Evolutionary conservation across 2,888 invertebrate genomes (phyloP), one percentile per base, ranked within the genome.

Genomic region (Acleris sparsana): DNA sequence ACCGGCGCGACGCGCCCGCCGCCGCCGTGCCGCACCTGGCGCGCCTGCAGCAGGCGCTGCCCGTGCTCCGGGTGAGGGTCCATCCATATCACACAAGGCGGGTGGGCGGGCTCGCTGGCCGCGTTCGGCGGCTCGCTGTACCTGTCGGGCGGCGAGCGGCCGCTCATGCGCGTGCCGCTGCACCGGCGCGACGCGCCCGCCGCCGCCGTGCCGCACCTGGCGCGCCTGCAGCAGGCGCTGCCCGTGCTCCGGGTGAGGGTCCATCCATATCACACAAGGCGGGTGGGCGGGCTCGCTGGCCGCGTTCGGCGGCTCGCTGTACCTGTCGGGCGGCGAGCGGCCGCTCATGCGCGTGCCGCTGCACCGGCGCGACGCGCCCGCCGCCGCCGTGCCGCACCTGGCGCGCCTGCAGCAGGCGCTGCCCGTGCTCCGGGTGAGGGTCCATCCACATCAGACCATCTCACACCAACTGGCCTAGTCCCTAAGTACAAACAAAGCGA

Each of bases 101-200:
- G 93, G 69, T 79, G 93, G 80, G 94, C 93, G 48, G 87, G 93
- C 52, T 87, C 94, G 72, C 89, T 97, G 75, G 93, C 95, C 18
- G 94, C 96, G 63, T 91, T 96, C 82, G 92, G 94, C 73, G 94
- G 96, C 80, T 94, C 94, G 89, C 93, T 98, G 71, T 97, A 97
- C 87, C 93, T 94, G 69, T 95, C 96, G 71, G 95, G 94, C 51
- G 96, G 96, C 1, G 94, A 94, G 71, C 94, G 95, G 11, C 91
- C 94, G 51, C 95, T 94, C 74, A 94, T 93, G 76, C 93, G 90
- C 76, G 89, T 93, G 88, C 95, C 91, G 80, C 89, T 94, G 53
- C 82, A 88, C 69, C 86, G 93, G 43, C 85, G 92, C 20, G 92
- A 94, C 77, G 85, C 93, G 86, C 83, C 93, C 87, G 84, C 93